Base-by-base conservation (phyloP, 2,797 vertebrate genomes). In the Gymnodraco acuticeps region DNA sequence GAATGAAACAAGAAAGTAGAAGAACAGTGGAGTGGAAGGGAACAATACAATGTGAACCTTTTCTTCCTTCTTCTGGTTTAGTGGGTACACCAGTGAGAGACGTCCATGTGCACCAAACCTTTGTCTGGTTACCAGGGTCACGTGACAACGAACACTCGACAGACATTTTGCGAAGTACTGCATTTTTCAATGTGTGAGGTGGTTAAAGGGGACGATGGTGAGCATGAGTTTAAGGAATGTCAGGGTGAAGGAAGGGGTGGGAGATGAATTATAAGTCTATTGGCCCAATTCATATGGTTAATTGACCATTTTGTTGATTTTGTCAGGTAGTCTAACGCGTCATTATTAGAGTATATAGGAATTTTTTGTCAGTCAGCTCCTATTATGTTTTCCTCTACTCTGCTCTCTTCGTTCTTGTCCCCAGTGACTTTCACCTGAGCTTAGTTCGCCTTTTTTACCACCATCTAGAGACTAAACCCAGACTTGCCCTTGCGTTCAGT, bases 401-500 rank as follows among this genome's bases (percentile, higher is more conserved):
- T 77, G 62, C 77, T 86, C 66, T 78, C 65, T 64, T 59, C 38
- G 79, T 56, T 67, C 63, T 54, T 58, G 60, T 80, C 72, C 75
- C 71, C 66, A 48, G 72, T 64, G 63, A 76, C 48, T 74, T 70
- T 59, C 78, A 76, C 65, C 53, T 48, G 58, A 85, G 71, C 75
- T 64, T 61, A 60, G 55, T 56, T 45, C 23, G 68, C 33, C 68
- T 33, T 51, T 54, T 62, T 55, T 60, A 77, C 53, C 65, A 62
- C 86, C 85, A 83, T 77, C 88, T 95, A 95, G 73, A 95, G 88
- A 95, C 93, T 95, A 92, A 95, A 95, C 90, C 94, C 89, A 86
- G 94, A 96, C 95, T 96, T 96, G 95, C 95, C 95, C 95, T 95
- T 95, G 93, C 91, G 93, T 83, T 95, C 93, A 83, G 92, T 89